Conservation (phyloP, 2,113 vertebrate genomes). For the Centrocercus urophasianus region DNA sequence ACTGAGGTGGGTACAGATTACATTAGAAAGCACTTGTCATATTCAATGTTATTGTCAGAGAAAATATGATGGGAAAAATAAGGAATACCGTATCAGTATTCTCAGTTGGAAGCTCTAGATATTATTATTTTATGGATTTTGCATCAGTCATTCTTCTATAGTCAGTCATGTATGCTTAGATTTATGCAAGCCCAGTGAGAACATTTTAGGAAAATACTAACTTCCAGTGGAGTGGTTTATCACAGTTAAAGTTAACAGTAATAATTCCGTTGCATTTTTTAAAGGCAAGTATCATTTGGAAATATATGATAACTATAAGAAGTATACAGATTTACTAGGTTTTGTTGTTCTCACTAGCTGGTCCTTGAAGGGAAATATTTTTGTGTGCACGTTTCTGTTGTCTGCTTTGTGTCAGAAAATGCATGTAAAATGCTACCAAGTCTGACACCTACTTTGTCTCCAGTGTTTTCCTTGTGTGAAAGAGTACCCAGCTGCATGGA, state of each 20-base stretch:
- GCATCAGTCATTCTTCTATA: neutral
- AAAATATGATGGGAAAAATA: neutral
- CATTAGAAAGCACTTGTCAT: neutral
- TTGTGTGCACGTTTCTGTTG: conserved; percentile 54
- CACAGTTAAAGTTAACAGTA: neutral
- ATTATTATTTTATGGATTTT: neutral
- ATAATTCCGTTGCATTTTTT: neutral
- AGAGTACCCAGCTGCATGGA: conserved; percentile 35
- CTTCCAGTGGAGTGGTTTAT: neutral
- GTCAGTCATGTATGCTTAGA: neutral
- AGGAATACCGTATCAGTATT: neutral
- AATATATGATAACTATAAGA: neutral
- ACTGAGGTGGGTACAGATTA: neutral
- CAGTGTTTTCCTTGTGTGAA: conserved; percentile 39
- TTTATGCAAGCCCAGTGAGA: neutral
- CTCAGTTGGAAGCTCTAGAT: neutral
- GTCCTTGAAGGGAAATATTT: conserved; percentile 27
- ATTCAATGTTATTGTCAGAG: neutral
- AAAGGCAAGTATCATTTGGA: neutral
- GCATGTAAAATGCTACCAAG: conserved; percentile 49
- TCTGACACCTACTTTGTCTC: conserved; percentile 71
- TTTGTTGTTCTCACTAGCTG: neutral
- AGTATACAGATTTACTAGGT: neutral
- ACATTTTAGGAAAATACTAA: neutral
- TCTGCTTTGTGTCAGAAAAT: conserved; percentile 65